Percentiles rank a stretch among this genome's conserved stretches.
Evolutionary conservation across 1,140 invertebrate species (phyloP).

Genomic region (Zophobas atratus): DNA sequence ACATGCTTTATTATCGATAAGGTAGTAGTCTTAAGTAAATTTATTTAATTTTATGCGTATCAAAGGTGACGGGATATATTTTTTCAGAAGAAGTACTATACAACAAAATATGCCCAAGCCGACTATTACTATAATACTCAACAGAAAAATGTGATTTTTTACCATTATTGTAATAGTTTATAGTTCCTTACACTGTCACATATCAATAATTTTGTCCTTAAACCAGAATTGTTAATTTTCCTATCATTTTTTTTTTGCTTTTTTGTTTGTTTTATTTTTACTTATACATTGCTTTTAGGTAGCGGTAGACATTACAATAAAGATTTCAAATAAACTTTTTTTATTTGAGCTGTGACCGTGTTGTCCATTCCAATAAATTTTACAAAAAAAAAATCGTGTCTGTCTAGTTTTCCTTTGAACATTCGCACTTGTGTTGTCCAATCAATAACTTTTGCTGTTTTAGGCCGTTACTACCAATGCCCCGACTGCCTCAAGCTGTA

Average conservation of each 20-base stretch:
- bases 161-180: constrained; percentile 57
- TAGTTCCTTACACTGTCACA: constrained; percentile 54
- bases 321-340: constrained; percentile 49
- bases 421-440: not conserved
- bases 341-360: constrained; percentile 30
- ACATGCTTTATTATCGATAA: constrained; percentile 48
- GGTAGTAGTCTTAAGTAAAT: constrained; percentile 42
- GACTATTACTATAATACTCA: constrained; percentile 57
- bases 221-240: constrained; percentile 40
- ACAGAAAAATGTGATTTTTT: constrained; percentile 57
- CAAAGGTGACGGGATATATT: constrained; percentile 52
- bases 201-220: constrained; percentile 48
- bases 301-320: constrained; percentile 59
- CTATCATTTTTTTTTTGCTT: constrained; percentile 46
- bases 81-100: constrained; percentile 34
- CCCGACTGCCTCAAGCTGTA: constrained; percentile 71
- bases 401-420: too few relatives aligned
- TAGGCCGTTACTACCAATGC: not conserved
- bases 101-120: constrained; percentile 46
- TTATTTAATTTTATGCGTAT: constrained; percentile 47
- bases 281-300: constrained; percentile 54
- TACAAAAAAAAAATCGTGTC: too few relatives aligned
- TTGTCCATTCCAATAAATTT: constrained; percentile 12
- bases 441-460: not conserved
- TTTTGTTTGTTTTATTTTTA: constrained; percentile 54